phyloP scores from a whole-genome alignment of 2,797 vertebrate species.

The Falco novaeseelandiae region DNA sequence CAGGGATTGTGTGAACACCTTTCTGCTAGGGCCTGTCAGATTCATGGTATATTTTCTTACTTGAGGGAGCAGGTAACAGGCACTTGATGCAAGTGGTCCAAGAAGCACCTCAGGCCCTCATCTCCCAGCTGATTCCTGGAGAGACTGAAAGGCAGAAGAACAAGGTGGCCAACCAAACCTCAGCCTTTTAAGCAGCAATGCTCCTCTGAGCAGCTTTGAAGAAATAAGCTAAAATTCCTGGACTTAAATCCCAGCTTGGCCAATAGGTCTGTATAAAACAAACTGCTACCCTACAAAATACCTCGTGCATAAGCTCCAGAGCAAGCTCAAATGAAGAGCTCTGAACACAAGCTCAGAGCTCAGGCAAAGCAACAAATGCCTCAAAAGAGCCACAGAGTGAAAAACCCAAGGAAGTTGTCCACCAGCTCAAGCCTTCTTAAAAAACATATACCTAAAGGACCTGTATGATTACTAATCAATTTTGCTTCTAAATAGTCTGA shows the following conservation, averaged over 20 bases:
- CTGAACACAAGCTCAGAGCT: neutral
- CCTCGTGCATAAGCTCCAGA: neutral
- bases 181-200: neutral
- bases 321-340: neutral
- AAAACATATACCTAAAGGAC: neutral
- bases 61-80: slow-evolving; percentile 77
- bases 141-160: slow-evolving; percentile 76
- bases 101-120: slow-evolving; percentile 76
- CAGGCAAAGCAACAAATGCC: neutral
- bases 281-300: neutral
- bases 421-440: neutral
- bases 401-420: neutral
- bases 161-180: neutral
- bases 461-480: neutral
- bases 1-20: neutral
- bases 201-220: neutral
- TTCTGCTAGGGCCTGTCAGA: neutral
- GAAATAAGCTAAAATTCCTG: neutral
- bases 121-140: slow-evolving; percentile 83
- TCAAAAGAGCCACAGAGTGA: neutral
- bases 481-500: neutral
- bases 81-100: slow-evolving; percentile 74
- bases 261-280: neutral
- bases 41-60: slow-evolving; percentile 71
- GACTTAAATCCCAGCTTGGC: neutral